Percentiles rank a stretch among this genome's conserved stretches.
Evolutionary conservation across 2,888 invertebrate genomes (phyloP).

Genomic region (Pristionchus maxplancki): DNA sequence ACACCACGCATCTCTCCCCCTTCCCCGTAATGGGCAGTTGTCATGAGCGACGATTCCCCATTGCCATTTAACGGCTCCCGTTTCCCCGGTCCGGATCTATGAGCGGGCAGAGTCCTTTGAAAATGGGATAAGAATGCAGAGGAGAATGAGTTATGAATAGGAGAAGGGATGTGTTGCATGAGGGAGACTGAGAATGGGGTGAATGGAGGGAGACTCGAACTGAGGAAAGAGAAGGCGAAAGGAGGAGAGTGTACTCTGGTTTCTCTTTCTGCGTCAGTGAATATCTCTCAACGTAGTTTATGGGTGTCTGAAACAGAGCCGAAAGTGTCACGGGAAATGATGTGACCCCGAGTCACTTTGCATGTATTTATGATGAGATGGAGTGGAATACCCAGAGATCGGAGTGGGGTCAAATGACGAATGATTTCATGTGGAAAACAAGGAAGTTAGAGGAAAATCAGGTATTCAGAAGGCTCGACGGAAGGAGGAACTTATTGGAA

Average conservation of each 20-base stretch:
- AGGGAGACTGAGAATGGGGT: neutral
- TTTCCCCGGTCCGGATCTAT: neutral
- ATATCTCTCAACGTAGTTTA: neutral
- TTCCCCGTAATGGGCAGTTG: neutral
- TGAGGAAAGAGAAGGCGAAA: neutral
- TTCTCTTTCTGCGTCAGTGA: neutral
- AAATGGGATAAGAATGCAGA: neutral
- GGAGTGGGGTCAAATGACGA: neutral
- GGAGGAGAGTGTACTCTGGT: neutral
- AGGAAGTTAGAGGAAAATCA: neutral
- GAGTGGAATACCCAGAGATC: neutral
- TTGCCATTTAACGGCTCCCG: neutral
- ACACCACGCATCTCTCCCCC: neutral
- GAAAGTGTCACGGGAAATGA: neutral
- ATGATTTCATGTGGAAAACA: neutral
- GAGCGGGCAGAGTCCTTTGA: neutral
- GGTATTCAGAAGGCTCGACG: neutral
- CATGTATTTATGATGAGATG: constrained; percentile 6
- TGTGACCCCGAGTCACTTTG: neutral
- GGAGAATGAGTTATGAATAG: constrained; percentile 21
- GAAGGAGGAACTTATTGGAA: constrained; percentile 9
- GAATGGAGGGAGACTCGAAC: neutral
- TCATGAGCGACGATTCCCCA: constrained; percentile 26
- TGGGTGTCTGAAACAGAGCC: constrained; percentile 16
- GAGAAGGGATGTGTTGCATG: neutral